Evolutionary conservation across 2,888 invertebrate genomes (phyloP).

Genomic region (Eupelmus urozonus): DNA sequence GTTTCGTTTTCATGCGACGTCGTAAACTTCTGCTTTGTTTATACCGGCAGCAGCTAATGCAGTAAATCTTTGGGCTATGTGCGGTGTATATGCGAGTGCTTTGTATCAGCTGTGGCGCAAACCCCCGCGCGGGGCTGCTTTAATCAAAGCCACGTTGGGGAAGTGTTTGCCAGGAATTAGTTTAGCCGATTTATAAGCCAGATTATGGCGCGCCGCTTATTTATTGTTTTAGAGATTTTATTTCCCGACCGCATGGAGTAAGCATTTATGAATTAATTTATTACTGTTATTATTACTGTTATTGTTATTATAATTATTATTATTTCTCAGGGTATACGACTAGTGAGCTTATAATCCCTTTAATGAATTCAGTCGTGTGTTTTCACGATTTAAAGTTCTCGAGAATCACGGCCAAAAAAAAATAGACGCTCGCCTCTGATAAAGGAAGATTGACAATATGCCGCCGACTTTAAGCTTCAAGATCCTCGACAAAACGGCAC

Average conservation of each 20-base stretch:
- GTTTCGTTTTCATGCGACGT: not conserved
- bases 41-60: not conserved
- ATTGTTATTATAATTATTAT: not conserved
- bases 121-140: conserved; percentile 65
- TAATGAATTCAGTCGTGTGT: not conserved
- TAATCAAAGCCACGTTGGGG: conserved; percentile 68
- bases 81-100: conserved; percentile 29
- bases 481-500: conserved; percentile 17
- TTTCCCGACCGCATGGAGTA: not conserved
- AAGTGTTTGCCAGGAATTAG: conserved; percentile 68
- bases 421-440: not conserved
- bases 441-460: conserved; percentile 17
- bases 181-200: conserved; percentile 67
- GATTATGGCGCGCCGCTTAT: conserved; percentile 61
- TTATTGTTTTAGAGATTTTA: conserved; percentile 21
- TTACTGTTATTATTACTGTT: not conserved
- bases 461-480: conserved; percentile 22
- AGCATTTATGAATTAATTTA: no score
- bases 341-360: no score
- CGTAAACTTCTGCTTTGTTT: not conserved
- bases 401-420: not conserved
- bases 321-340: not conserved
- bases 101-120: conserved; percentile 59
- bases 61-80: conserved; percentile 38
- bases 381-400: not conserved